Conservation (phyloP, 2,113 vertebrate genomes). For the Henicopernis longicauda region DNA sequence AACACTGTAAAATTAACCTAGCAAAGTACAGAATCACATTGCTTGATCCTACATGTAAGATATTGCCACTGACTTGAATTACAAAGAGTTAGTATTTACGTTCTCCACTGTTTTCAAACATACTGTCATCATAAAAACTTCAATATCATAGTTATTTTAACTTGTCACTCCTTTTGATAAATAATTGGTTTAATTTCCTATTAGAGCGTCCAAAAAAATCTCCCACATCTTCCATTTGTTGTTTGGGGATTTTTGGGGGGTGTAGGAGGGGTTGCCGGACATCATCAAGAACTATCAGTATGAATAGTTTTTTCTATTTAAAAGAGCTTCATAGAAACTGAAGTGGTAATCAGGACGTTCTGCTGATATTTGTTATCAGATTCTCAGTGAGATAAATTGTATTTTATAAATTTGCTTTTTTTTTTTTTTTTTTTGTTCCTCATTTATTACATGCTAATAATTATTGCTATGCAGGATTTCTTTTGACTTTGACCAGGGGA, state of each 20-base stretch:
- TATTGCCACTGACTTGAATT: background rate
- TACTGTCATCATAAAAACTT: background rate
- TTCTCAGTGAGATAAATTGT: background rate
- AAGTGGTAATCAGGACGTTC: background rate
- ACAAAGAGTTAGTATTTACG: background rate
- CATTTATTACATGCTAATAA: background rate
- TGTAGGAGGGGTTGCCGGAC: background rate
- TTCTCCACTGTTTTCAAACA: background rate
- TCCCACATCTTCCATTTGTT: background rate
- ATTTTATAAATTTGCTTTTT: background rate
- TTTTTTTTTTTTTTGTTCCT: background rate
- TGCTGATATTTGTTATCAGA: background rate
- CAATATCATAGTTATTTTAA: background rate
- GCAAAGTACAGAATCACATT: background rate
- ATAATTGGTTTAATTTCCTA: background rate
- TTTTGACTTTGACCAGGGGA: background rate
- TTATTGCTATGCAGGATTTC: background rate
- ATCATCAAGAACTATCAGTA: background rate
- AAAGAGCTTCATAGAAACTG: background rate
- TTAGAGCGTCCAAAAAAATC: background rate
- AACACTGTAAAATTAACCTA: background rate
- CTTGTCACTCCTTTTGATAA: background rate
- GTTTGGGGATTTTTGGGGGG: background rate
- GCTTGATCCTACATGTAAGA: background rate
- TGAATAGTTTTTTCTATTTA: background rate